Base-by-base conservation (phyloP, 2,113 vertebrate genomes). In the Silurus asotus region DNA sequence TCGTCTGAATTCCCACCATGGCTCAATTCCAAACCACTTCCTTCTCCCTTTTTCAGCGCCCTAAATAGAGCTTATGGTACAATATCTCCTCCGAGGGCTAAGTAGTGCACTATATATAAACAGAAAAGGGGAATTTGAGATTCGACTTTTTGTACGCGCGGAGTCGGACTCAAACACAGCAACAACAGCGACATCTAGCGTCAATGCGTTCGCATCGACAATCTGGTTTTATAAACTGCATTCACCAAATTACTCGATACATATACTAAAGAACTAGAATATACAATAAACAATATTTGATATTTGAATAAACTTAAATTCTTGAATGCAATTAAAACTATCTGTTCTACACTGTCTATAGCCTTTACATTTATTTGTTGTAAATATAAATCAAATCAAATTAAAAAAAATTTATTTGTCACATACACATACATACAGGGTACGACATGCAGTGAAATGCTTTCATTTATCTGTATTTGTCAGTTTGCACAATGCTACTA, bases 101-200 rank as follows among this genome's bases (percentile, higher is more conserved):
- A 61, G 56, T 23, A 80, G 56, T 80, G 77, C 19, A 48, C 56
- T 80, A 80, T 59, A 61, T 20, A 48, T 23, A 8, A 23, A 3
- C 2, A 2, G 0, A 11, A 9, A 6, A 48, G 13, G 25, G 6
- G 51, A 59, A 48, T 13, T 11, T 37, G 77, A 45, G 5, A 80
- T 61, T 80, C 28, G 45, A 15, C 74, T 51, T 6, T 37, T 61
- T 45, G 14, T 58, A 58, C 9, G n/a, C 51, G 37, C 14, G 2
- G 17, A 37, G 8, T 61, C 28, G 23, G 15, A 17, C 8, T 61
- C 9, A 45, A 45, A 17, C 20, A 76, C 20, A 37, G 37, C 37
- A 15, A 37, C 86, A 89, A 84, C 87, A 90, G 76, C 25, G 82
- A 84, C 82, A 70, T 64, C 87, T 81, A 80, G n/a, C 14, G 76